Conservation (phyloP, 2,113 vertebrate species). For the Xenopus borealis region DNA sequence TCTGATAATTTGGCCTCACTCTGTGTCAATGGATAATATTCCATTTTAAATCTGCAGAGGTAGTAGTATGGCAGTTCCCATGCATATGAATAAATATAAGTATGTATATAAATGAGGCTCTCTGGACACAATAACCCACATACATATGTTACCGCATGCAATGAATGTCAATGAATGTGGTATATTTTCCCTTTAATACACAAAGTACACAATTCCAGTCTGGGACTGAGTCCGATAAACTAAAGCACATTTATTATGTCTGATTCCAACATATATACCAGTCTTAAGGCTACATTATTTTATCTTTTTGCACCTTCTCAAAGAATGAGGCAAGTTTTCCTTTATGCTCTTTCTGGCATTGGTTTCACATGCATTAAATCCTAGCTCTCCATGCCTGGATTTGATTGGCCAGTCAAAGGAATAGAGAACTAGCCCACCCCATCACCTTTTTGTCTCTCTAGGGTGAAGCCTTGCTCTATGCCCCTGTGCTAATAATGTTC, state of each 20-base stretch:
- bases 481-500: not conserved
- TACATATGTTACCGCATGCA: no score
- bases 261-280: conserved; percentile 35
- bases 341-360: conserved; percentile 16
- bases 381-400: no score
- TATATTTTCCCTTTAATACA: no score
- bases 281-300: conserved; percentile 39
- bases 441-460: not conserved
- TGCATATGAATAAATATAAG: no score
- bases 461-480: not conserved
- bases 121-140: no score
- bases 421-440: not conserved
- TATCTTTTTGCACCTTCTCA: conserved; percentile 22
- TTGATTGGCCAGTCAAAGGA: not conserved
- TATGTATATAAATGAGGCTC: no score
- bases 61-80: no score
- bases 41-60: no score
- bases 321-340: conserved; percentile 7
- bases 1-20: no score
- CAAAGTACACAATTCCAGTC: no score
- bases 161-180: no score
- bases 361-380: conserved; percentile 17
- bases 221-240: conserved; percentile 26
- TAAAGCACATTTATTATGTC: conserved; percentile 43
- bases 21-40: no score